Percentiles rank a stretch among this genome's conserved stretches.
Conservation (phyloP, 2,888 invertebrate genomes). For the Drosophila setosimentum region DNA sequence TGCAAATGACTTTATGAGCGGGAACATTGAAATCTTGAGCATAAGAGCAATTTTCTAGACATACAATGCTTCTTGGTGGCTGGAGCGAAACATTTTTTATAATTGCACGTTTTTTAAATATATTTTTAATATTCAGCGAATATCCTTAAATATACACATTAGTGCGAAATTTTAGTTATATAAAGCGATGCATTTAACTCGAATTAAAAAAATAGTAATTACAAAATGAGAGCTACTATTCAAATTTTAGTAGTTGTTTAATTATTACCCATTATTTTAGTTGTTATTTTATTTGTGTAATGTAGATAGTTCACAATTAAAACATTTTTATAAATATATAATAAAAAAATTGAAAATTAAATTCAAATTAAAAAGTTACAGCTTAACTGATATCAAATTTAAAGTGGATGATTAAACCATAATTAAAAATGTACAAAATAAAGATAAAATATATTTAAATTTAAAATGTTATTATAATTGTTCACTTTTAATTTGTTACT, state of each 20-base stretch:
- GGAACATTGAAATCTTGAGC: conserved; percentile 49
- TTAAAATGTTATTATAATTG: conserved; percentile 13
- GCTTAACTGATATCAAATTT: background rate
- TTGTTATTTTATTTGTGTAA: background rate
- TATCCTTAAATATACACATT: background rate
- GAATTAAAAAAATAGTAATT: background rate
- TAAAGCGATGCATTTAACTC: too few species aligned
- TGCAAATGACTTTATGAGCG: conserved; percentile 73
- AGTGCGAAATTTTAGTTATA: background rate
- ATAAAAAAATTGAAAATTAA: background rate
- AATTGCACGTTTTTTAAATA: background rate
- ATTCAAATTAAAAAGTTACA: background rate
- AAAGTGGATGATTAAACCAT: background rate
- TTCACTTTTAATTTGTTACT: background rate
- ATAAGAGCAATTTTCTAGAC: conserved; percentile 39
- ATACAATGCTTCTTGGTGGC: background rate
- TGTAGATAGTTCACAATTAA: too few species aligned
- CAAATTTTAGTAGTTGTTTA: background rate
- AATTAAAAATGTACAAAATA: background rate
- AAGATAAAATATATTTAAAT: background rate
- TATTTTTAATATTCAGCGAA: background rate
- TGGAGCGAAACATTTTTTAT: background rate
- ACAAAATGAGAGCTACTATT: background rate
- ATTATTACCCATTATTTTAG: background rate
- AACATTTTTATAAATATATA: background rate